Base-by-base conservation (phyloP, 1,140 invertebrate genomes). In the Procambarus clarkii region DNA sequence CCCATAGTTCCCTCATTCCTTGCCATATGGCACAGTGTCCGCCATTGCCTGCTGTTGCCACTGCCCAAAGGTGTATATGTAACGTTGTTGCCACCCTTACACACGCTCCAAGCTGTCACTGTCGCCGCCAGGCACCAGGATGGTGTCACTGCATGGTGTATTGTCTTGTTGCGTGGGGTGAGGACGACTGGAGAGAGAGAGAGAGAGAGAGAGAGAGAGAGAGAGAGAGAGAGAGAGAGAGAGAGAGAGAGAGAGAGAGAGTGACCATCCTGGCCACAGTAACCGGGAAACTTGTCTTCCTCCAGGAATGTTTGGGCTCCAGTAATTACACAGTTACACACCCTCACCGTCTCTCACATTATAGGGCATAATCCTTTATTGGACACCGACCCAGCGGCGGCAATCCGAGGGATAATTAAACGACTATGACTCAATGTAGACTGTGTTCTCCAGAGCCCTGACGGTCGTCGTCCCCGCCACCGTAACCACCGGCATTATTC, bases 321-420 rank as follows among this genome's bases (percentile, higher is more conserved):
- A 83, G 11, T 83, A 69, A 83, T 83, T 45, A 83, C 34, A 64
- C 81, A 64, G 13, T 83, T 83, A 83, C 45, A 45, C 18, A n/a
- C 15, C 46, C 81, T 11, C 50, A 8, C 18, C 58, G 81, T 69
- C 81, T 83, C 58, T 13, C 15, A 18, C 54, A 83, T 83, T 69
- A 83, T 60, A 60, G 79, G 58, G 69, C 81, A 83, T 83, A 44
- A 74, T 74, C 24, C 58, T 83, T 83, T 83, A 69, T 45, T 64
- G 81, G 81, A 45, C 81, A 83, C 34, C 7, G n/a, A 18, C 13
- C 60, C 69, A 74, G 81, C 2, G 81, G 54, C 54, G 58, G 34
- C 34, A 8, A 74, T 34, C 21, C n/a, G 69, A 24, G n/a, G n/a
- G 69, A 64, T 83, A 83, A 64, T 83, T 69, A 83, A 69, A 45